Conservation (phyloP, 2,113 vertebrate species). For the Trogon surrucura region DNA sequence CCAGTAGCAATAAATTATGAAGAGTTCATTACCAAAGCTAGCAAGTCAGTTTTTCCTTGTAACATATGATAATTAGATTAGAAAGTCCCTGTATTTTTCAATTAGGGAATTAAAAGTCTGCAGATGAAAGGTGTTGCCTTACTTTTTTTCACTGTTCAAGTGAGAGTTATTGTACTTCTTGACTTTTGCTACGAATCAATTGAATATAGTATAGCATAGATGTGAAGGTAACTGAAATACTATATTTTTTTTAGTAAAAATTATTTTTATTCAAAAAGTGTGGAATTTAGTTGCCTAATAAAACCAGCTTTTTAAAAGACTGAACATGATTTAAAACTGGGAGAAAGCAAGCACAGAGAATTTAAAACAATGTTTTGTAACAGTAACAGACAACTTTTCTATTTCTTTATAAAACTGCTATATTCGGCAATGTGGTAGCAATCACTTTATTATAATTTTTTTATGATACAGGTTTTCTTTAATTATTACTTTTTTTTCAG, state of each 20-base stretch:
- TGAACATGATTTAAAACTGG: background rate
- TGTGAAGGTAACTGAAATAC: background rate
- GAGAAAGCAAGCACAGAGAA: background rate
- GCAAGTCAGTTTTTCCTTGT: background rate
- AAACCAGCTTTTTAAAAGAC: background rate
- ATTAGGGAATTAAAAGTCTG: background rate
- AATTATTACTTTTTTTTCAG: background rate
- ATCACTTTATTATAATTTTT: background rate
- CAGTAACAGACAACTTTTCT: background rate
- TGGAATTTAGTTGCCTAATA: background rate
- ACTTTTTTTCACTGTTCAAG: background rate
- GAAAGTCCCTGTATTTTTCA: background rate
- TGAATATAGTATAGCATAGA: background rate
- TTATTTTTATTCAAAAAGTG: background rate
- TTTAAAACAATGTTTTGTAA: background rate
- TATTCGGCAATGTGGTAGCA: background rate
- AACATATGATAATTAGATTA: background rate
- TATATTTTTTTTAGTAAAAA: background rate
- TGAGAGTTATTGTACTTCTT: background rate
- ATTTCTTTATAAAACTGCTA: background rate
- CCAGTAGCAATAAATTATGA: background rate
- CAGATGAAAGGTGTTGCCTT: background rate
- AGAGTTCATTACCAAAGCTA: constrained; percentile 1
- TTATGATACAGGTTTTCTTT: background rate
- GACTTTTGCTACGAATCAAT: background rate